phyloP scores from a whole-genome alignment of 2,888 invertebrate genomes.

The Pristionchus arcanus region DNA sequence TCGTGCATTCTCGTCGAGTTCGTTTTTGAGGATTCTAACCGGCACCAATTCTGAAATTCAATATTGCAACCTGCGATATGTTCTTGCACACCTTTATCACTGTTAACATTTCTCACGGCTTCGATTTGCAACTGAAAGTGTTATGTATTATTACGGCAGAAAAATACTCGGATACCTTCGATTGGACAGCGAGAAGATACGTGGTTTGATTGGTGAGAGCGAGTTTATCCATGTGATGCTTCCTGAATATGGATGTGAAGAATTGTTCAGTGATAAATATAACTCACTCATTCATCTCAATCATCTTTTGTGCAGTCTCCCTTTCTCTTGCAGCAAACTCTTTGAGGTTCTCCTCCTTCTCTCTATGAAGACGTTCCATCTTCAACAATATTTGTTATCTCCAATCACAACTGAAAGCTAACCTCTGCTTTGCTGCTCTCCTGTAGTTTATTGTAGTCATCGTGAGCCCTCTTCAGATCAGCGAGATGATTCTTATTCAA shows the following conservation, averaged over 20 bases:
- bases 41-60: neutral
- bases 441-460: slow-evolving; percentile 17
- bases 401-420: neutral
- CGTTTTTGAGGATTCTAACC: neutral
- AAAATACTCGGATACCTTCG: neutral
- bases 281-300: neutral
- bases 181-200: neutral
- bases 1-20: neutral
- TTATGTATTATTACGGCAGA: neutral
- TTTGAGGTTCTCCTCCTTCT: neutral
- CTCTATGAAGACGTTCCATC: neutral
- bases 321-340: neutral
- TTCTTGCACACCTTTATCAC: neutral
- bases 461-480: slow-evolving; percentile 20
- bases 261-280: too few species aligned
- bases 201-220: neutral
- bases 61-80: neutral
- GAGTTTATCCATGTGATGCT: neutral
- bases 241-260: neutral
- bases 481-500: neutral
- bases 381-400: neutral
- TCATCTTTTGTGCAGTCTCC: neutral
- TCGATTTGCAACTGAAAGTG: neutral
- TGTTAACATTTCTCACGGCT: neutral
- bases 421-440: slow-evolving; percentile 13